A percentile compares a stretch with the other conserved stretches of the same genome.
Conservation (phyloP, 2,797 vertebrate species). For the Tachyglossus aculeatus region DNA sequence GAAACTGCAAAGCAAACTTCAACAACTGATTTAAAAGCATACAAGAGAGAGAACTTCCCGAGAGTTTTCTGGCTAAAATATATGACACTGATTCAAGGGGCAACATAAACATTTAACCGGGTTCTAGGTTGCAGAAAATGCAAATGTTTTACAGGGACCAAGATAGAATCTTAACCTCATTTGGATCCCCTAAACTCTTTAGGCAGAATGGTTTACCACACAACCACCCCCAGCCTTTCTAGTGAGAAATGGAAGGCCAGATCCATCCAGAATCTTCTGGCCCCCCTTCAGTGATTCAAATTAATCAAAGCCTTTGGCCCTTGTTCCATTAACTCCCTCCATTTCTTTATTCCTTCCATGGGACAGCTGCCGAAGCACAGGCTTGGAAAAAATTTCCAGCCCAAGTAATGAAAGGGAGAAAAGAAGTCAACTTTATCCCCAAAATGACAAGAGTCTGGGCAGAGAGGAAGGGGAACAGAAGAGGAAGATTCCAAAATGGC, state of each 20-base stretch:
- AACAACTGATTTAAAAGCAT: not conserved
- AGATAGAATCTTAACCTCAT: too few relatives aligned
- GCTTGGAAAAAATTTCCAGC: not conserved
- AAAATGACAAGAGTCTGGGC: not conserved
- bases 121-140: not conserved
- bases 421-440: not conserved
- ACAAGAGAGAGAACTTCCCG: conserved; percentile 11
- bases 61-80: conserved; percentile 11
- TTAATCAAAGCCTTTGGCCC: too few relatives aligned
- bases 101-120: not conserved
- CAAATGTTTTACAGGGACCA: conserved; percentile 15
- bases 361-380: too few relatives aligned
- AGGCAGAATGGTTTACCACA: too few relatives aligned
- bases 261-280: too few relatives aligned
- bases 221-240: too few relatives aligned
- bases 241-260: too few relatives aligned
- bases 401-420: not conserved
- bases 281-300: too few relatives aligned
- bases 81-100: not conserved
- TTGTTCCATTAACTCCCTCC: too few relatives aligned
- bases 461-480: not conserved
- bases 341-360: too few relatives aligned
- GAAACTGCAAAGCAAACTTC: conserved; percentile 19
- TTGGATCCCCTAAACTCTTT: too few relatives aligned
- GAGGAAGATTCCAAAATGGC: not conserved